phyloP scores from a whole-genome alignment of 2,113 vertebrate species.

The Xenopus borealis region DNA sequence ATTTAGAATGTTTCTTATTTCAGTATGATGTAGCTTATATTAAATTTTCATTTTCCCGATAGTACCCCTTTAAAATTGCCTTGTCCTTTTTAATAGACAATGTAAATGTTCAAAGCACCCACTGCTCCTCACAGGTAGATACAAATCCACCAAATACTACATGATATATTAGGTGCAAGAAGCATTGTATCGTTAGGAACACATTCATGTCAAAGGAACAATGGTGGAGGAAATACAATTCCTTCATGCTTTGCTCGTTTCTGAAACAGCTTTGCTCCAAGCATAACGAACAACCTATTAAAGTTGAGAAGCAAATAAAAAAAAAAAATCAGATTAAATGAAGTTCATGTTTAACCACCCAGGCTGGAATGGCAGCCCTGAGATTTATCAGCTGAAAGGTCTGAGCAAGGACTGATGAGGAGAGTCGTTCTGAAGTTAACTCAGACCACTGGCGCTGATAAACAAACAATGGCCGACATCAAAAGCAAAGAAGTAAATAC shows the following conservation, averaged over 20 bases:
- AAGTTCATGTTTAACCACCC: constrained; percentile 62
- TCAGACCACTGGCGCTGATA: constrained; percentile 65
- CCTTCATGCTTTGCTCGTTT: constrained; percentile 27
- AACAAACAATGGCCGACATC: constrained; percentile 69
- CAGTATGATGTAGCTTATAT: no score
- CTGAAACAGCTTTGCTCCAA: constrained; percentile 31
- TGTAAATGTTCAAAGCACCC: no score
- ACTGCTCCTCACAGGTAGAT: no score
- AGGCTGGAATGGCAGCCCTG: constrained; percentile 51
- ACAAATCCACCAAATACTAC: no score
- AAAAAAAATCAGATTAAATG: constrained; percentile 43
- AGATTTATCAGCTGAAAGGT: constrained; percentile 61
- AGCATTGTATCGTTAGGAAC: constrained; percentile 12
- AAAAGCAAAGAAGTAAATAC: constrained; percentile 67
- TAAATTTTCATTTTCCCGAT: no score
- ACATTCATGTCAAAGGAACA: constrained; percentile 33
- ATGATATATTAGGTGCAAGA: background rate
- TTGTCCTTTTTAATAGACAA: no score
- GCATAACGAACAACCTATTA: constrained; percentile 49
- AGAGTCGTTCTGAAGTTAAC: constrained; percentile 50
- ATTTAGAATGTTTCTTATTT: no score
- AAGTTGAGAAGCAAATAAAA: constrained; percentile 53
- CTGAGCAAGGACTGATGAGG: constrained; percentile 40
- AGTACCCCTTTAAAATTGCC: no score
- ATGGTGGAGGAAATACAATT: constrained; percentile 22